Percentiles rank a stretch among this genome's conserved stretches.
These are phyloP conservation scores for Athetis lepigone DNA, from an alignment of 2,888 invertebrate species.

Conservation along the genomic window DNA sequence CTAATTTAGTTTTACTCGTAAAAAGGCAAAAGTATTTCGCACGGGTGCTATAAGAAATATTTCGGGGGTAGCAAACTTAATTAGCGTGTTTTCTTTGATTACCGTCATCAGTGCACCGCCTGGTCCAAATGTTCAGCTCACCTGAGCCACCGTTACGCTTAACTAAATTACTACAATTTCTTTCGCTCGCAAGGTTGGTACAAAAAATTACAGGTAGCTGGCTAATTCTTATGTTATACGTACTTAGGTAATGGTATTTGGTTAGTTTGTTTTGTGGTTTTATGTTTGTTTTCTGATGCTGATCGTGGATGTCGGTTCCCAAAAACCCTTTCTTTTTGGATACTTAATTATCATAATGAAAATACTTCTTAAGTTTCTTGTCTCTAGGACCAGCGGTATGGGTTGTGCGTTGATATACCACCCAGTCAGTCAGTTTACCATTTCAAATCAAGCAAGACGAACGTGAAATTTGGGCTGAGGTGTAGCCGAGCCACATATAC, in stretches of 20 bases:
- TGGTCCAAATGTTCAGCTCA: conserved; percentile 83
- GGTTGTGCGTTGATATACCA: too few relatives aligned
- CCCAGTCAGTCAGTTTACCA: too few relatives aligned
- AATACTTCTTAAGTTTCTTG: too few relatives aligned
- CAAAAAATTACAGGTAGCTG: conserved; percentile 71
- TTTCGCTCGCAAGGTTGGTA: conserved; percentile 74
- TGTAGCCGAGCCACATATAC: too few relatives aligned
- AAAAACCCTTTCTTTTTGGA: too few relatives aligned
- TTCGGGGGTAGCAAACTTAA: conserved; percentile 83
- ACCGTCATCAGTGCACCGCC: conserved; percentile 88
- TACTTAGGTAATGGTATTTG: conserved; percentile 20
- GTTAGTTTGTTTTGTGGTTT: conserved; percentile 5
- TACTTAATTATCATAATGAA: too few relatives aligned
- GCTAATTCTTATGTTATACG: conserved; percentile 52
- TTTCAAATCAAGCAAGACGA: too few relatives aligned
- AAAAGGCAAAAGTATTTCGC: conserved; percentile 61
- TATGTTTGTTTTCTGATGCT: not conserved
- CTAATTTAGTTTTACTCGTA: conserved; percentile 61
- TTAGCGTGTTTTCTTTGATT: conserved; percentile 90
- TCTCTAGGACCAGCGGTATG: too few relatives aligned
- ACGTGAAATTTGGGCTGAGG: too few relatives aligned
- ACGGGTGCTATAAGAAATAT: conserved; percentile 74
- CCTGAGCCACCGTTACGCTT: conserved; percentile 80
- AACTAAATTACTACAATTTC: conserved; percentile 85
- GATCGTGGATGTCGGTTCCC: too few relatives aligned